Base-by-base conservation (phyloP, 2,797 vertebrate species). In the Eospalax fontanierii region DNA sequence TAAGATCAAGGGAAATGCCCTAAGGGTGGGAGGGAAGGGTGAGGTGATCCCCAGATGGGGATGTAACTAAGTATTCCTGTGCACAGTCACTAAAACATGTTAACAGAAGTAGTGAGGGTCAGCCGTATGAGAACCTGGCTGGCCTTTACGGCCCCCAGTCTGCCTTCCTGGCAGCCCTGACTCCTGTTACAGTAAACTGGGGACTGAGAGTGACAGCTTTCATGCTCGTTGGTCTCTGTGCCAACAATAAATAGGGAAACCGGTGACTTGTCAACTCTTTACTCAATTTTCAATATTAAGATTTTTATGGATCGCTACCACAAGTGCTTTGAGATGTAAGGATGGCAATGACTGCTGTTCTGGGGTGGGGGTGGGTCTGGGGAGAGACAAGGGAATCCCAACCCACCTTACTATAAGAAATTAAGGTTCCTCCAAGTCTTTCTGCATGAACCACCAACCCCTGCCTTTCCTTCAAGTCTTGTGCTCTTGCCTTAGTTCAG, bases 41-140 rank as follows among this genome's bases (percentile, higher is more conserved):
- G 28, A 89, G 63, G 4, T 26, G 26, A 10, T 82, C 14, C 73
- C 24, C 15, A 59, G 26, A 40, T 33, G 16, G 61, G 18, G 16
- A 2, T 16, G 5, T 26, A 46, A 68, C 22, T 18, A 26, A 1
- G 40, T 14, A 33, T 40, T 73, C 70, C 6, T 1, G 22, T 7
- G 26, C 0, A 4, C 28, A 68, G 59, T 35, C 18, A 10, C 35
- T 15, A 35, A 33, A 63, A 89, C 46, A 7, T 0, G 7, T 50
- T n/a, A 65, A 65, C 28, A 59, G 61, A 24, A n/a, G 16, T 0
- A 33, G 38, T 33, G n/a, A 16, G 16, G 46, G n/a, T 28, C n/a
- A 38, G 10, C 1, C 0, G 14, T 21, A 50, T 0, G 0, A 12
- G 19, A 33, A 65, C 50, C 43, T 50, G 0, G 50, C 30, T 59